Evolutionary conservation across 2,888 invertebrate species (phyloP), one percentile per base, ranked within the genome.

Genomic region (Lasioglossum marginatum): DNA sequence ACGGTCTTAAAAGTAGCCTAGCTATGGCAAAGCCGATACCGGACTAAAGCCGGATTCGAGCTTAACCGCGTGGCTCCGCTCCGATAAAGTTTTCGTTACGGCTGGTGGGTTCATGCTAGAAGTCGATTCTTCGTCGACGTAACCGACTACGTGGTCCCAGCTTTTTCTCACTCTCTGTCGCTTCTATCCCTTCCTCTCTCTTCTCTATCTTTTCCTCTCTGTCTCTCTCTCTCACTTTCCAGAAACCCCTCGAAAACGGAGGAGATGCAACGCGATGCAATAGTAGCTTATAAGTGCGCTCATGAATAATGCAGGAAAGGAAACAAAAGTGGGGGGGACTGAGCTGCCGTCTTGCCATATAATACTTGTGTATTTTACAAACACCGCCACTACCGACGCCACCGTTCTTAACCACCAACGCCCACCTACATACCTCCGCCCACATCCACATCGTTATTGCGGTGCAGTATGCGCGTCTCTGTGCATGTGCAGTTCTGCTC

Each of bases 221-320:
- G 2, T 40, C 12, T 40, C 66, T 66, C 45, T 23, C 43, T 43
- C 68, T 63, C 37, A 2, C 66, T 68, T 19, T 34, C 37, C 19
- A 68, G 52, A 52, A 37, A 45, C 43, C 57, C 34, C 72, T 57
- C 71, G 77, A 77, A 82, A 80, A 75, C 68, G 40, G 45, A 52
- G 68, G 79, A 80, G 86, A 82, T 87, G 88, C 92, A 88, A 90
- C 90, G 90, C 87, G 87, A 87, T 88, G 90, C 89, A 89, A 92
- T 93, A 91, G 91, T 91, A 90, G 92, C 92, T 94, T 93, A 94
- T 93, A 93, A 92, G 93, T 92, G 92, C 89, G 91, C 91, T 94
- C 93, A 94, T 94, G 94, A 94, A 94, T 94, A 94, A 94, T 94
- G 93, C 93, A 94, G 85, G 79, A 85, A 87, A 81, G 89, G 88